Evolutionary conservation across 2,113 vertebrate species (phyloP).

Genomic region (Formicarius rufipectus): DNA sequence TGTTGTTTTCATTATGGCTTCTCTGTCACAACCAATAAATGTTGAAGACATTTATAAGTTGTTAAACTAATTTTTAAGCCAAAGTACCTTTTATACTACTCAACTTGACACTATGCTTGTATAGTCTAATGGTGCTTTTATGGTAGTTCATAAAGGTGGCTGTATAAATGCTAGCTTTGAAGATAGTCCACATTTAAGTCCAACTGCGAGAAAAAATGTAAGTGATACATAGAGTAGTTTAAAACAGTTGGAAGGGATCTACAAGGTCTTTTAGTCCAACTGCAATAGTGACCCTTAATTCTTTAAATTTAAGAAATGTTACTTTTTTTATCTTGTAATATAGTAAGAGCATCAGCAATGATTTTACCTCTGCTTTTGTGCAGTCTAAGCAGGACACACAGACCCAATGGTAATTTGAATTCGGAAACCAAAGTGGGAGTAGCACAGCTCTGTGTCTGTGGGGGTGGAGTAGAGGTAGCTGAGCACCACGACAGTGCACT

Average conservation of each 20-base stretch:
- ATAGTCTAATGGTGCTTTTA: background rate
- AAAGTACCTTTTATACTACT: background rate
- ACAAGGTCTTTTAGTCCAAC: background rate
- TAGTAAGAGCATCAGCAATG: background rate
- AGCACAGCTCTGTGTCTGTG: background rate
- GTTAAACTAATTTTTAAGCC: background rate
- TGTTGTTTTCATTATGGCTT: background rate
- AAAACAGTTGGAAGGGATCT: background rate
- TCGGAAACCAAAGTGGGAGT: background rate
- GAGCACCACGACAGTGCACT: fast-evolving
- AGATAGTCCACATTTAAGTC: background rate
- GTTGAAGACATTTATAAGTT: background rate
- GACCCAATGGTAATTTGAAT: background rate
- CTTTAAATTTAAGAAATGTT: background rate
- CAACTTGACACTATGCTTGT: background rate
- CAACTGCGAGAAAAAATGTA: background rate
- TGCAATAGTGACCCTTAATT: background rate
- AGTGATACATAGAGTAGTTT: background rate
- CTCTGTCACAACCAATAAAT: background rate
- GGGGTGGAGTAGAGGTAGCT: background rate
- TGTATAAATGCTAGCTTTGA: background rate
- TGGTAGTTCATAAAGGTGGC: background rate
- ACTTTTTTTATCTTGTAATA: background rate
- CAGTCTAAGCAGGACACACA: background rate
- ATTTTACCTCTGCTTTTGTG: background rate